These are phyloP conservation scores for Steinernema carpocapsae DNA, from an alignment of 2,888 invertebrate genomes.

Conservation along the genomic window DNA sequence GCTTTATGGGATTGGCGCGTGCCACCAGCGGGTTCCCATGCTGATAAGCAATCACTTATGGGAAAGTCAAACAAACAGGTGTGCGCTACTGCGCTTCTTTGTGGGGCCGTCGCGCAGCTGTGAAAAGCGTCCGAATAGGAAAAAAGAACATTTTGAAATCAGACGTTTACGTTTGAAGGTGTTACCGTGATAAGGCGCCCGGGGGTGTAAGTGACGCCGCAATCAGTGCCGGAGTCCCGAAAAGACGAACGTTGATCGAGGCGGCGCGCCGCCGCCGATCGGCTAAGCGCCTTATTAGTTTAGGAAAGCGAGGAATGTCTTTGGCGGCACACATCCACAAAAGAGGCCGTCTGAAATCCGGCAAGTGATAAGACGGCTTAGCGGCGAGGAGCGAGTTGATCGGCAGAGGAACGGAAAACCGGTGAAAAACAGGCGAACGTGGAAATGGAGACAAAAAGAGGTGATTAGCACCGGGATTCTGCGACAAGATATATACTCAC, in stretches of 20 bases:
- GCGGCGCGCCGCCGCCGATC: constrained; percentile 5
- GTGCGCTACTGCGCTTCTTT: constrained; percentile 17
- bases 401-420: background rate
- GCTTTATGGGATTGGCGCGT: constrained; percentile 9
- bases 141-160: no score
- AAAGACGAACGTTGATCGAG: constrained; percentile 5
- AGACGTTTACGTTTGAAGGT: no score
- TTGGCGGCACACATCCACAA: constrained; percentile 21
- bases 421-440: background rate
- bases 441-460: background rate
- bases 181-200: constrained; percentile 1
- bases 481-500: constrained; percentile 3
- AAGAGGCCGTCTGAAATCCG: constrained; percentile 29
- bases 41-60: constrained; percentile 35
- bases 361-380: constrained; percentile 29
- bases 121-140: background rate
- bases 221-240: constrained; percentile 16
- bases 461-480: background rate
- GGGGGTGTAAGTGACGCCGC: constrained; percentile 30
- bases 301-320: constrained; percentile 19
- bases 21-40: constrained; percentile 28
- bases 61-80: constrained; percentile 35
- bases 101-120: background rate
- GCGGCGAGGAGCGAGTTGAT: constrained; percentile 2
- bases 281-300: constrained; percentile 31